A percentile compares a stretch with the other conserved stretches of the same genome.
These are phyloP conservation scores for Thunnus albacares DNA, from an alignment of 2,797 vertebrate genomes.

Conservation along the genomic window DNA sequence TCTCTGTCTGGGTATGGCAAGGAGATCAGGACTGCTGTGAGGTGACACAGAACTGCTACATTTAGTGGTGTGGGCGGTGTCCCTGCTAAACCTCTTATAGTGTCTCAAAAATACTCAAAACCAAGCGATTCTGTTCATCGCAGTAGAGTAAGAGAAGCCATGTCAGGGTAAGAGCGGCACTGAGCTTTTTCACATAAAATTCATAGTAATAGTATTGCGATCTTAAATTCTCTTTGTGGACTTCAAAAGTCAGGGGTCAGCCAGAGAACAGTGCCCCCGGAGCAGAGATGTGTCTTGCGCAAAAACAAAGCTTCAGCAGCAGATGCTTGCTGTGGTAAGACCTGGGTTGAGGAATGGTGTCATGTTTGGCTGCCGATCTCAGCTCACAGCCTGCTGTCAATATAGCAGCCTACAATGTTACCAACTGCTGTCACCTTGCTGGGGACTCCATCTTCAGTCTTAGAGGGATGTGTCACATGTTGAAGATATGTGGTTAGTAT, in stretches of 20 bases:
- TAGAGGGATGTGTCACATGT: constrained; percentile 19
- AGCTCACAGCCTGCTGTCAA: constrained; percentile 40
- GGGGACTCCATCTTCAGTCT: constrained; percentile 9
- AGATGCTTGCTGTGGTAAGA: constrained; percentile 26
- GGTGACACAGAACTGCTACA: constrained; percentile 81
- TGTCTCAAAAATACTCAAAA: constrained; percentile 73
- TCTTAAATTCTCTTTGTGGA: constrained; percentile 15
- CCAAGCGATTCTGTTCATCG: constrained; percentile 65
- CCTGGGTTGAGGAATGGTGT: constrained; percentile 22
- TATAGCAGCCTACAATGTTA: constrained; percentile 42
- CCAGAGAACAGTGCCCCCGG: neutral
- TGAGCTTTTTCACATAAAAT: constrained; percentile 31
- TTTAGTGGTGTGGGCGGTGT: constrained; percentile 79
- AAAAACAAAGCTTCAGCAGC: constrained; percentile 2
- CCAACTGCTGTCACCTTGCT: constrained; percentile 16
- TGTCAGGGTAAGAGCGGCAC: constrained; percentile 43
- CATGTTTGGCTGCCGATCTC: constrained; percentile 33
- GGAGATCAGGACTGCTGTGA: constrained; percentile 78
- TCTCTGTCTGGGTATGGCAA: constrained; percentile 76
- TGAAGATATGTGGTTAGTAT: constrained; percentile 4
- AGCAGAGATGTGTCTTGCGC: neutral
- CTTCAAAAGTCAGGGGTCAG: constrained; percentile 31
- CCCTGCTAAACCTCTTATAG: constrained; percentile 80
- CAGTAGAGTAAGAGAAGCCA: constrained; percentile 51
- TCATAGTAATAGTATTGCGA: constrained; percentile 29